Evolutionary conservation across 2,113 vertebrate genomes (phyloP).

Genomic region (Chionodraco myersi): DNA sequence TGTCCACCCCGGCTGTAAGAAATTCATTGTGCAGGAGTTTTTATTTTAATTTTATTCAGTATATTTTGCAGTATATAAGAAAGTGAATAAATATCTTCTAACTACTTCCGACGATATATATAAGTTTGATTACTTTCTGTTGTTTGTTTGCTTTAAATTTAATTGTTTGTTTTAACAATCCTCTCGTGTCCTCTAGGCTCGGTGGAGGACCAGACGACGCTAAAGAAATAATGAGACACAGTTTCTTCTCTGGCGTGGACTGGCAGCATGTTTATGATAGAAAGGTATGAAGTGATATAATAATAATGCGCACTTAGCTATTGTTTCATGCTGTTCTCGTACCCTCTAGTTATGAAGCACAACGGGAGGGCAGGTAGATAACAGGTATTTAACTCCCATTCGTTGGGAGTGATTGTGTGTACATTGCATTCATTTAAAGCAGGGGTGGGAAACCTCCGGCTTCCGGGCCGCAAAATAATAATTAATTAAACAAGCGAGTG

Average conservation of each 20-base stretch:
- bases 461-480: too few relatives aligned
- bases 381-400: too few relatives aligned
- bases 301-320: too few relatives aligned
- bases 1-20: background rate
- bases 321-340: too few relatives aligned
- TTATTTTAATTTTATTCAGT: background rate
- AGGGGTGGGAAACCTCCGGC: too few relatives aligned
- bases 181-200: slow-evolving; percentile 82
- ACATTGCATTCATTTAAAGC: too few relatives aligned
- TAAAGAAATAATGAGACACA: slow-evolving; percentile 98
- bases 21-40: background rate
- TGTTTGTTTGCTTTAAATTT: background rate
- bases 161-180: background rate
- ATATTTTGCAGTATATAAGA: background rate
- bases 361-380: too few relatives aligned
- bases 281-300: slow-evolving; percentile 86
- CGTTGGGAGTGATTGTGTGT: too few relatives aligned
- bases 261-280: slow-evolving; percentile 99
- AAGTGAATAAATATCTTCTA: slow-evolving; percentile 1
- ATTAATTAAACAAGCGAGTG: too few relatives aligned
- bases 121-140: background rate
- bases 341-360: too few relatives aligned
- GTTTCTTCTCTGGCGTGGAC: slow-evolving; percentile 94
- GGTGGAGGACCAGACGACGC: slow-evolving; percentile 97
- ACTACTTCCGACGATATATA: background rate